Evolutionary conservation across 2,797 vertebrate species (phyloP).

Genomic region (Glossophaga mutica): DNA sequence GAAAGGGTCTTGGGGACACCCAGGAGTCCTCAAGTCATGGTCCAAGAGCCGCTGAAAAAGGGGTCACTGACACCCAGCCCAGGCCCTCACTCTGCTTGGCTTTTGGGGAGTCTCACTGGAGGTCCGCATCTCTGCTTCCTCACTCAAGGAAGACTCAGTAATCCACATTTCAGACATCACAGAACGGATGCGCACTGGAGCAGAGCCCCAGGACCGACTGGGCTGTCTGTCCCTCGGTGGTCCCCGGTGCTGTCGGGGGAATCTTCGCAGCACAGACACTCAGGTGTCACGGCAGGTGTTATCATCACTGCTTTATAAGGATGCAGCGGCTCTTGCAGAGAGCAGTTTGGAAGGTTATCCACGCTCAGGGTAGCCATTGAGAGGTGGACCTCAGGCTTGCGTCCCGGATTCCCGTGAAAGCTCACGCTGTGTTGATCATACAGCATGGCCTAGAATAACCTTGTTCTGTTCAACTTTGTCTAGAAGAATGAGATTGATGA

Average conservation of each 20-base stretch:
- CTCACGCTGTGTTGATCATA: too few species aligned
- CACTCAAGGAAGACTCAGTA: background rate
- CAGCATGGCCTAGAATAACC: too few species aligned
- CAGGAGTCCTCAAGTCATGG: background rate
- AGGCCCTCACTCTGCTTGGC: background rate
- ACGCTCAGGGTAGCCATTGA: accelerated
- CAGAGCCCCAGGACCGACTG: background rate
- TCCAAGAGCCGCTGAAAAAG: background rate
- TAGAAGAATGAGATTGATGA: background rate
- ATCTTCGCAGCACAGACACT: background rate
- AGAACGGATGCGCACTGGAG: background rate
- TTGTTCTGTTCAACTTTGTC: background rate
- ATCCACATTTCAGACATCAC: background rate
- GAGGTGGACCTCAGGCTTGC: background rate
- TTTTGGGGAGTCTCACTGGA: background rate
- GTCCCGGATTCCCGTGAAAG: too few species aligned
- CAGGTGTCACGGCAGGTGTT: background rate
- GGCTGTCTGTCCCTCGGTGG: too few species aligned
- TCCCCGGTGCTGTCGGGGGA: background rate
- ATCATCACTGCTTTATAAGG: background rate
- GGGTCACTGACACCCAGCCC: background rate
- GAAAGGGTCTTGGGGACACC: background rate
- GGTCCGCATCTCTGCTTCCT: background rate
- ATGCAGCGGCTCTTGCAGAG: background rate
- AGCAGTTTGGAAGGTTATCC: background rate